phyloP scores from a whole-genome alignment of 2,113 vertebrate genomes.

The Hydrolagus affinis region DNA sequence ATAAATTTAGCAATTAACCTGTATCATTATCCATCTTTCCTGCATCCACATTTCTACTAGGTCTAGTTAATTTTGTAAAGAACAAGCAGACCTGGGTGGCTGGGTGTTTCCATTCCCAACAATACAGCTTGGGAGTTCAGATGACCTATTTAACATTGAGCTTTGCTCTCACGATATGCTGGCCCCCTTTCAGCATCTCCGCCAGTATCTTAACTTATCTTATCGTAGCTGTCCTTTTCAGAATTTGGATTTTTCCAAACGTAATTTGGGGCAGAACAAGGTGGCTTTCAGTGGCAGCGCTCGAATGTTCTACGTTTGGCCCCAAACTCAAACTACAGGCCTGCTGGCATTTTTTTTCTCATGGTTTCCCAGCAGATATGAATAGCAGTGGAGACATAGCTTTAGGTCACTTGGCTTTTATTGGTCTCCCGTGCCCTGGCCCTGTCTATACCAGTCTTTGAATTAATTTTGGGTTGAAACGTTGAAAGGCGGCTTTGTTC shows the following conservation, averaged over 20 bases:
- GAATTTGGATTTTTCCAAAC: neutral
- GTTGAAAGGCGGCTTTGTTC: constrained; percentile 62
- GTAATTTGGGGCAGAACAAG: neutral
- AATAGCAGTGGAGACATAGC: constrained; percentile 42
- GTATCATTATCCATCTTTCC: neutral
- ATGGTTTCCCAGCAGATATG: constrained; percentile 30
- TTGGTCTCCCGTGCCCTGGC: constrained; percentile 42
- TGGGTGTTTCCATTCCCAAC: neutral
- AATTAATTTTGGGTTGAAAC: constrained; percentile 58
- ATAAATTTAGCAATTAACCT: neutral
- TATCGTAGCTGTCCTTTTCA: neutral
- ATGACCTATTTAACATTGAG: neutral
- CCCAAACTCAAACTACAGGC: constrained; percentile 25
- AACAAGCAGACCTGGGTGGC: neutral
- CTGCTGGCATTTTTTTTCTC: neutral
- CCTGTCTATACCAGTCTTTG: constrained; percentile 44
- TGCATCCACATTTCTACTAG: neutral
- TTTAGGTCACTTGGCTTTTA: constrained; percentile 42
- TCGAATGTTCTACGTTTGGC: neutral
- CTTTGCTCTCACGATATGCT: neutral
- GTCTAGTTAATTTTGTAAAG: neutral
- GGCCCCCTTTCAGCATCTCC: too few relatives aligned
- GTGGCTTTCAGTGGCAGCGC: neutral
- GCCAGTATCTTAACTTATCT: neutral
- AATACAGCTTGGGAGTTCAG: neutral